Base-by-base conservation (phyloP, 2,797 vertebrate species). In the Anomalospiza imberbis region DNA sequence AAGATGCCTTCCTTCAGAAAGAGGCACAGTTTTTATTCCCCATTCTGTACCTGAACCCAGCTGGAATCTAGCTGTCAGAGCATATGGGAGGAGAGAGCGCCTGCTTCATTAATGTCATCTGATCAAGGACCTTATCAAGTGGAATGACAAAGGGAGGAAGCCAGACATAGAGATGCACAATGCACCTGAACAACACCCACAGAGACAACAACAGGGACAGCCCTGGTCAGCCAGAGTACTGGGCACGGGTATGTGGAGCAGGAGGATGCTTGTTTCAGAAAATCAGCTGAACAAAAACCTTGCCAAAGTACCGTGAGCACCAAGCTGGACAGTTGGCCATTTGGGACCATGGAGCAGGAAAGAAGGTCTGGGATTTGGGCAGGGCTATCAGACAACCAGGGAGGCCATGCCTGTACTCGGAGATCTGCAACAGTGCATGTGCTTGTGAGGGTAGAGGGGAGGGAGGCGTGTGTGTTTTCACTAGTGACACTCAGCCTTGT, bases 141-240 rank as follows among this genome's bases (percentile, higher is more conserved):
- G 60, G 24, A 38, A 50, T 10, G 5, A 61, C 29, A 22, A 70
- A 60, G 29, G 50, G n/a, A 62, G 17, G 9, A 89, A 63, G 58
- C 38, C 70, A 76, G 76, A 47, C 5, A 10, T 2, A 24, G 0
- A 10, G 44, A 66, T 18, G 38, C 36, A 25, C 54, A 83, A 24
- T 25, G 7, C 13, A 11, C 68, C 20, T 0, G 0, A 54, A 47
- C 26, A 63, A 44, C 2, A 6, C 10, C 78, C 17, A 9, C 12
- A 47, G 55, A 47, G 29, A 36, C 48, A 50, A 9, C 17, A 26
- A 31, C n/a, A 40, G 19, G 36, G n/a, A 34, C n/a, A 55, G 54
- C 24, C 18, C 45, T 25, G 24, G 19, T 22, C 67, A 55, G 44
- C 24, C 63, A 60, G 53, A 54, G 40, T 18, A 15, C 17, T 40